Conservation (phyloP, 1,140 invertebrate species). For the Hydropsyche tenuis region DNA sequence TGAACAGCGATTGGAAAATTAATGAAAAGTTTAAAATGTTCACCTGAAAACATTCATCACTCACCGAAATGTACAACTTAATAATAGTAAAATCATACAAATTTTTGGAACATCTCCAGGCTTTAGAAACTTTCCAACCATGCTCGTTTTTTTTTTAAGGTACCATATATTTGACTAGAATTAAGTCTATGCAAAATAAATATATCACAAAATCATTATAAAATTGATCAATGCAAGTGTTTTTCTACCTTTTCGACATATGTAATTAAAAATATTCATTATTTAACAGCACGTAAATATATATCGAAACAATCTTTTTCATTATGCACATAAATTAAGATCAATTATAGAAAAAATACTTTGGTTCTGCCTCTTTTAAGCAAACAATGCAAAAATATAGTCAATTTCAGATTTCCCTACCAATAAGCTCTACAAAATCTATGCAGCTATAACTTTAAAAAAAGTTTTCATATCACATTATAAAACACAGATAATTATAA, state of each 20-base stretch:
- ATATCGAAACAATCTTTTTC: background rate
- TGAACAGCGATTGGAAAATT: slow-evolving; percentile 40
- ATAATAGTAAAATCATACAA: slow-evolving; percentile 15
- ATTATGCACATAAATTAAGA: background rate
- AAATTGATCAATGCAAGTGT: slow-evolving; percentile 21
- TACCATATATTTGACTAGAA: slow-evolving; percentile 48
- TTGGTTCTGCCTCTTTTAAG: slow-evolving; percentile 23
- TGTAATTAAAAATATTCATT: no score
- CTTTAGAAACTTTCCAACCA: slow-evolving; percentile 50
- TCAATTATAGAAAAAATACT: slow-evolving; percentile 18
- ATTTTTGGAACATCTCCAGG: slow-evolving; percentile 36
- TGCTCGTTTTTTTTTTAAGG: slow-evolving; percentile 43
- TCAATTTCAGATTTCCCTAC: slow-evolving; percentile 5
- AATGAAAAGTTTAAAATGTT: slow-evolving; percentile 26
- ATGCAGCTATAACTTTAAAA: background rate
- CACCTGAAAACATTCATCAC: slow-evolving; percentile 27
- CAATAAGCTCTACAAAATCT: slow-evolving; percentile 15
- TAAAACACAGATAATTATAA: background rate
- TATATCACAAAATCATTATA: slow-evolving; percentile 44
- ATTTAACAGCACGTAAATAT: no score
- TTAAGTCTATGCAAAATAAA: slow-evolving; percentile 39
- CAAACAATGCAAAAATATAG: slow-evolving; percentile 34
- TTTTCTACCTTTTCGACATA: no score
- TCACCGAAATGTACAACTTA: slow-evolving; percentile 9
- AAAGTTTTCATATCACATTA: slow-evolving; percentile 12